Evolutionary conservation across 2,888 invertebrate species (phyloP).

Genomic region (Macaria notata): DNA sequence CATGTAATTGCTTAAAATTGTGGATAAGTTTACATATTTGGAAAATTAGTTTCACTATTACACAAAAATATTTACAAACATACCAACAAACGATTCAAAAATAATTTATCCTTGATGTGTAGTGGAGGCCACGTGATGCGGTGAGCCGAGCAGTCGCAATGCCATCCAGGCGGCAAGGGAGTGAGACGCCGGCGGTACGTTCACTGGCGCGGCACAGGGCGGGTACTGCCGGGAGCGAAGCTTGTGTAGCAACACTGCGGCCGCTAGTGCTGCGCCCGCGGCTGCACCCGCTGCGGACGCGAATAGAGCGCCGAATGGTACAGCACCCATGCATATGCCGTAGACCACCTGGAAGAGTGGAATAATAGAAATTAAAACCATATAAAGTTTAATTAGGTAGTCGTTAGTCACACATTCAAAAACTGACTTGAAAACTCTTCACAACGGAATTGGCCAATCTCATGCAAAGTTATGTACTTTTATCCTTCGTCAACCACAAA

Average conservation of each 20-base stretch:
- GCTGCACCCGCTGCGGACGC: slow-evolving; percentile 93
- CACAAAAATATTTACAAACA: too few relatives aligned
- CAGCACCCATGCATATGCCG: slow-evolving; percentile 94
- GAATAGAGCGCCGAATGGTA: slow-evolving; percentile 94
- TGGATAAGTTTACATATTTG: too few relatives aligned
- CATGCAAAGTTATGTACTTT: too few relatives aligned
- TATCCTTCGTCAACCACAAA: too few relatives aligned
- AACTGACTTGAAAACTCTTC: too few relatives aligned
- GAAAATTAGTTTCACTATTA: too few relatives aligned
- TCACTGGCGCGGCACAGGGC: slow-evolving; percentile 71
- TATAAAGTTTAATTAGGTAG: too few relatives aligned
- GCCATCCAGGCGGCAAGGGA: slow-evolving; percentile 90
- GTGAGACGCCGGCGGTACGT: slow-evolving; percentile 79
- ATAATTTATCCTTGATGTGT: slow-evolving; percentile 3
- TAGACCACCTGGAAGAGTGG: slow-evolving; percentile 85
- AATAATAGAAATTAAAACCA: too few relatives aligned
- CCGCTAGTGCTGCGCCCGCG: slow-evolving; percentile 92
- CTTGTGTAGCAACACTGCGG: slow-evolving; percentile 91
- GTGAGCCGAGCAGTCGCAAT: slow-evolving; percentile 83
- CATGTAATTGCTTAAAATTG: too few relatives aligned
- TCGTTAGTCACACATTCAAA: too few relatives aligned
- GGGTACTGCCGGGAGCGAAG: slow-evolving; percentile 88
- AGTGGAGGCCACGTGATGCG: slow-evolving; percentile 27
- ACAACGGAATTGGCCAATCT: too few relatives aligned
- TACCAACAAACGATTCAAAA: too few relatives aligned